Evolutionary conservation across 2,888 invertebrate species (phyloP).

Genomic region (Poecilobothrus nobilitatus): DNA sequence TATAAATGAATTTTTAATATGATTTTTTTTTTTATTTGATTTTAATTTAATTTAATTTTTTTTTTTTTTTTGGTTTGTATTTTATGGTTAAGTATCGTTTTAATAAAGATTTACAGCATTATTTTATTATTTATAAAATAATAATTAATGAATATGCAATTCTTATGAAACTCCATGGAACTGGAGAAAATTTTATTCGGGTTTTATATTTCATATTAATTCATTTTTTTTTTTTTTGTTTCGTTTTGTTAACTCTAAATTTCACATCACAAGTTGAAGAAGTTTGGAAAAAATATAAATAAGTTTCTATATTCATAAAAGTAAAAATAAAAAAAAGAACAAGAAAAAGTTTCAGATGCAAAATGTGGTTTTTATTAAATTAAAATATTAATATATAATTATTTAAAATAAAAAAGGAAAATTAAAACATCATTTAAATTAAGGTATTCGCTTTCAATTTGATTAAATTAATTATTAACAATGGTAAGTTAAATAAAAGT

Average conservation of each 20-base stretch:
- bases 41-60: not conserved
- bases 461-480: too few species aligned
- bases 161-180: not conserved
- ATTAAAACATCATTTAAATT: too few species aligned
- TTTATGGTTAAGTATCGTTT: not conserved
- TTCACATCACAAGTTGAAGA: conserved; percentile 44
- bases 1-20: not conserved
- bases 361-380: too few species aligned
- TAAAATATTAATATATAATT: too few species aligned
- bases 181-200: conserved; percentile 2
- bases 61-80: not conserved
- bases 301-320: not conserved
- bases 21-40: not conserved
- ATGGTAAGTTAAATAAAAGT: too few species aligned
- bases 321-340: too few species aligned
- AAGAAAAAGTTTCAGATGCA: too few species aligned
- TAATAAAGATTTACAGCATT: not conserved
- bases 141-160: conserved; percentile 5
- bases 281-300: conserved; percentile 17
- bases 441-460: too few species aligned
- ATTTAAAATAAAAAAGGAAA: too few species aligned
- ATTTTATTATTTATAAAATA: conserved; percentile 7
- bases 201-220: not conserved
- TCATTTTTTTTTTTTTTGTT: conserved; percentile 4
- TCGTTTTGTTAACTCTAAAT: conserved; percentile 43